These are phyloP conservation scores for Gambusia holbrooki DNA, from an alignment of 2,113 vertebrate species.

Conservation along the genomic window DNA sequence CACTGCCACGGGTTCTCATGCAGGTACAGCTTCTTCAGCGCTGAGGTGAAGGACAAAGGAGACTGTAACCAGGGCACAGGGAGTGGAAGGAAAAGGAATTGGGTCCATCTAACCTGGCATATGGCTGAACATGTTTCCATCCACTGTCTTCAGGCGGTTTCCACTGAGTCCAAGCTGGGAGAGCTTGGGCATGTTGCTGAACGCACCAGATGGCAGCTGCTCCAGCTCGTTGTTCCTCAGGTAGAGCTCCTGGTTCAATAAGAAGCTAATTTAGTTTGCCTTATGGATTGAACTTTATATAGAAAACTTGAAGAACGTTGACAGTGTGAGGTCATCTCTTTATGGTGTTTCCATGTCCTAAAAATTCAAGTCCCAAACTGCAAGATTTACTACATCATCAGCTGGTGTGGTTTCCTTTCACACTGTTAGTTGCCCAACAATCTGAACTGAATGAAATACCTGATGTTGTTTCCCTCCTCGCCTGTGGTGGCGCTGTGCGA, in stretches of 20 bases:
- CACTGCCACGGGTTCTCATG: conserved; percentile 81
- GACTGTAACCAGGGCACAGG: not conserved
- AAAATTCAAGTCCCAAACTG: no score
- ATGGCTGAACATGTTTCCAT: conserved; percentile 70
- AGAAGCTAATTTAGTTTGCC: not conserved
- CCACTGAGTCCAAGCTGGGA: conserved; percentile 79
- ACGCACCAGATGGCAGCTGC: conserved; percentile 68
- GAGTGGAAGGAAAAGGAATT: conserved; percentile 1
- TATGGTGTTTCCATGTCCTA: no score
- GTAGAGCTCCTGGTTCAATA: conserved; percentile 72
- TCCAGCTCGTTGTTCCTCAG: conserved; percentile 79
- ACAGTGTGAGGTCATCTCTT: not conserved
- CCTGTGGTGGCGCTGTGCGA: no score
- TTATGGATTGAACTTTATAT: not conserved
- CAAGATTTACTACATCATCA: no score
- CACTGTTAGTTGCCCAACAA: no score
- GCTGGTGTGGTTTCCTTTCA: no score
- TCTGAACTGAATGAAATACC: no score
- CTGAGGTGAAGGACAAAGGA: conserved; percentile 46
- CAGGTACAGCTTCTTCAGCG: conserved; percentile 73
- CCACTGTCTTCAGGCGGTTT: conserved; percentile 78
- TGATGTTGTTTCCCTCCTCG: no score
- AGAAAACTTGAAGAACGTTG: not conserved
- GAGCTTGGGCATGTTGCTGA: conserved; percentile 74
- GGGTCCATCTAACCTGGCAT: conserved; percentile 69